Percentiles rank a stretch among this genome's conserved stretches.
These are phyloP conservation scores for Rhadina sibilatrix DNA, from an alignment of 2,113 vertebrate genomes.

Conservation along the genomic window DNA sequence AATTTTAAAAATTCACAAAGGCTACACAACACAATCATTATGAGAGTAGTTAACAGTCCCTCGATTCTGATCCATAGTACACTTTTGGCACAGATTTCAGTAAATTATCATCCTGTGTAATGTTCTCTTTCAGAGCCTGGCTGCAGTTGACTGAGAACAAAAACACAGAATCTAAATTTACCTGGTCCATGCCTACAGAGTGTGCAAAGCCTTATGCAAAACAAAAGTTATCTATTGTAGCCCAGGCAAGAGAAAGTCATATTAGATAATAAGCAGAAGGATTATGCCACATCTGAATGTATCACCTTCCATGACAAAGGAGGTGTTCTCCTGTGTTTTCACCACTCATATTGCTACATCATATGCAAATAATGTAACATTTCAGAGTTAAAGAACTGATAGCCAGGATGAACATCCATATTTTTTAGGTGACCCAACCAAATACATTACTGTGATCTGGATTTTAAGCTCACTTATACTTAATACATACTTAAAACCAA, in stretches of 20 bases:
- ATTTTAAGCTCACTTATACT: not conserved
- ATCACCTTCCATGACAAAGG: not conserved
- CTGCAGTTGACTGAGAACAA: not conserved
- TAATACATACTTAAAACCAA: not conserved
- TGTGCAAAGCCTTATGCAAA: fast-evolving
- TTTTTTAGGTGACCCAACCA: not conserved
- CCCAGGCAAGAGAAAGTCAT: not conserved
- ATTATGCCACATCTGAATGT: not conserved
- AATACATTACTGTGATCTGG: not conserved
- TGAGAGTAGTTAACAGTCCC: not conserved
- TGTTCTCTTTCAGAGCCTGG: not conserved
- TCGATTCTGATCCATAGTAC: not conserved
- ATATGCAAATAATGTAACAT: not conserved
- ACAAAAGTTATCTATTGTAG: not conserved
- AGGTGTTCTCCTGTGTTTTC: not conserved
- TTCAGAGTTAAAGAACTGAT: not conserved
- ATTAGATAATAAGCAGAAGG: not conserved
- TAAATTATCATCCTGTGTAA: not conserved
- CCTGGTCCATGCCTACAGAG: not conserved
- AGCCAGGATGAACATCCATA: fast-evolving
- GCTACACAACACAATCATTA: not conserved
- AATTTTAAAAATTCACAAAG: not conserved
- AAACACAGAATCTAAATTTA: not conserved
- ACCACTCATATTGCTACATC: not conserved
- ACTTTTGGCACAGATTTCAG: not conserved